phyloP scores from a whole-genome alignment of 2,888 invertebrate species.

The Neria commutata region DNA sequence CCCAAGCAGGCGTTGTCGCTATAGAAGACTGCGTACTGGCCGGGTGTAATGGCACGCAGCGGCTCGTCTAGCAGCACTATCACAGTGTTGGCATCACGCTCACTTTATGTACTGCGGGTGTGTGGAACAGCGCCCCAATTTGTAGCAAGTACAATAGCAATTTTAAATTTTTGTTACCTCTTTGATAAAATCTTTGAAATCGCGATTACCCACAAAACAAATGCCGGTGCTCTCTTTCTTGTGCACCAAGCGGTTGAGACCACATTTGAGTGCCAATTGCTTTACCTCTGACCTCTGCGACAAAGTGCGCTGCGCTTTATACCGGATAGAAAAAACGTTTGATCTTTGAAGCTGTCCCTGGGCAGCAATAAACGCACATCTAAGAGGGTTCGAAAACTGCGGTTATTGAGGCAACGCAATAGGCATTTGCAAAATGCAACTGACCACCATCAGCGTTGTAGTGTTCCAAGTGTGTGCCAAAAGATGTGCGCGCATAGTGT shows the following conservation, averaged over 20 bases:
- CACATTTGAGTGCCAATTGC: slow-evolving; percentile 73
- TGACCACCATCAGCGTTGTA: slow-evolving; percentile 67
- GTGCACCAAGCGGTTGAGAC: slow-evolving; percentile 70
- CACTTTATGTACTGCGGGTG: slow-evolving; percentile 58
- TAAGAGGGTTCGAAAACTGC: too few species aligned
- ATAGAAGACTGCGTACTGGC: slow-evolving; percentile 90
- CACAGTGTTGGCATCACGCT: slow-evolving; percentile 62
- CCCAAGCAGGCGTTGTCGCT: slow-evolving; percentile 81
- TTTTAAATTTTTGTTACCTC: slow-evolving; percentile 68
- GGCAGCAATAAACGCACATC: slow-evolving; percentile 76
- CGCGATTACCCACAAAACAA: slow-evolving; percentile 92
- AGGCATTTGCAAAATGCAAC: too few species aligned
- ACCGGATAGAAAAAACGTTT: slow-evolving; percentile 93
- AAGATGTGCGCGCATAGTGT: slow-evolving; percentile 90
- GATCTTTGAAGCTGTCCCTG: slow-evolving; percentile 82
- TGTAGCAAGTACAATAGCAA: slow-evolving; percentile 68
- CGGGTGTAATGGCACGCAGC: slow-evolving; percentile 81
- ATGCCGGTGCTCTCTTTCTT: slow-evolving; percentile 94
- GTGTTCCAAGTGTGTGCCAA: slow-evolving; percentile 75
- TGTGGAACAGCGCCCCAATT: slow-evolving; percentile 74
- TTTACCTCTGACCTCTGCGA: slow-evolving; percentile 83
- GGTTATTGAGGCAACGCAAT: too few species aligned
- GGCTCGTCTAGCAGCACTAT: slow-evolving; percentile 68
- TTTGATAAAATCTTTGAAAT: slow-evolving; percentile 86
- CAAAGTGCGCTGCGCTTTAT: slow-evolving; percentile 78